Evolutionary conservation across 1,140 invertebrate genomes (phyloP), one percentile per base, ranked within the genome.

Genomic region (Amphibalanus amphitrite): DNA sequence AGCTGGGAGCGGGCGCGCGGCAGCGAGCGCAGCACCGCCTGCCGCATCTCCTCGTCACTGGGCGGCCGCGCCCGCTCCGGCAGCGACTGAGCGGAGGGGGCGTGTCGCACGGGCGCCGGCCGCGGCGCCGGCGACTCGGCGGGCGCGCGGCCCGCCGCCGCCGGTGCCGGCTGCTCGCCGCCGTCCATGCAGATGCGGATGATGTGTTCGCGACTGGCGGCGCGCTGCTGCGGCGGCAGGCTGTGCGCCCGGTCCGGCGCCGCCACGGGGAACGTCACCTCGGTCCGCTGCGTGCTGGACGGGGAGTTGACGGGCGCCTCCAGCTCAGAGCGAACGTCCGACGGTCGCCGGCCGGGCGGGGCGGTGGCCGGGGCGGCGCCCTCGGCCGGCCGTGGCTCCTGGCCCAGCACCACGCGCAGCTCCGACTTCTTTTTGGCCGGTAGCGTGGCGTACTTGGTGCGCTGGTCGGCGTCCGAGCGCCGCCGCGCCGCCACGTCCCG

Each of bases 341-440:
- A 38, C 33, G 33, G 47, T 20, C 47, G 47, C 13, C 47, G 6
- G 17, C 47, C 47, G 47, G 3, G 47, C 47, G 6, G 13, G 13
- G 1, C 47, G 23, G 4, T 15, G 33, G 33, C 33, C 33, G 33
- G 33, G 33, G 33, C 4, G 15, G 4, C 33, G 33, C 33, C 33
- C 4, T 38, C 33, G 4, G 25, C 26, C n/a, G 70, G 64, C 40
- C 70, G 72, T 28, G 33, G 28, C 20, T 28, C 30, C 59, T 68
- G 73, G 70, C 0, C 33, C 26, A 84, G 81, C 71, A 79, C 81
- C 72, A 88, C 76, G 71, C 84, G 84, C 33, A 88, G 86, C 77
- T 88, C 85, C 1, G 86, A 83, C 78, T 87, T 86, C 74, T 83
- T 83, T 17, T 84, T 83, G 72, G 86, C 82, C 4, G 86, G 86